Percentiles rank a stretch among this genome's conserved stretches.
Evolutionary conservation across 2,113 vertebrate genomes (phyloP).

Genomic region (Pelusios castaneus): DNA sequence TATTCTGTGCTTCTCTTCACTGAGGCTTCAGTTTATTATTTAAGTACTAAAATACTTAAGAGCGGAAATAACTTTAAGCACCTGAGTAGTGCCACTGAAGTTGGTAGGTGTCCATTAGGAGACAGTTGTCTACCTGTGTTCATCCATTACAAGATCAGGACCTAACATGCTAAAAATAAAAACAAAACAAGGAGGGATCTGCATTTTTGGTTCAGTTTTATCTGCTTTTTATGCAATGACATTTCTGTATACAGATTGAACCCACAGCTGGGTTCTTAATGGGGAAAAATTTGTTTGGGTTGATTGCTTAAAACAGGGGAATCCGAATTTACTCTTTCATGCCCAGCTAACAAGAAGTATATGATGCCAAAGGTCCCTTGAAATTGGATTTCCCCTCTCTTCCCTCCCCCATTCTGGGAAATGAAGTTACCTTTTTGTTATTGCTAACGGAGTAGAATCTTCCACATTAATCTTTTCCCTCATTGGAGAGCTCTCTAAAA

Average conservation of each 20-base stretch:
- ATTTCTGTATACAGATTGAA: background rate
- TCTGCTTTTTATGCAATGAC: background rate
- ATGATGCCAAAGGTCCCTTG: background rate
- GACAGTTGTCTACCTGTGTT: background rate
- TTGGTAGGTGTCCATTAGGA: rapidly evolving
- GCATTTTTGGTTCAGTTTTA: background rate
- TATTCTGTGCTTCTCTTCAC: background rate
- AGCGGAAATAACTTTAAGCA: background rate
- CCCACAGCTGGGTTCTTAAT: background rate
- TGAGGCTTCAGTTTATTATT: background rate
- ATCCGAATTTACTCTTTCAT: background rate
- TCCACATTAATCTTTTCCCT: constrained; percentile 28
- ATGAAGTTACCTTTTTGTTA: background rate
- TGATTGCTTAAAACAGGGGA: background rate
- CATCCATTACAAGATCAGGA: background rate
- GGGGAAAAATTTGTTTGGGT: background rate
- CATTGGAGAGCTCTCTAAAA: constrained; percentile 23
- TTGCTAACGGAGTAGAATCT: constrained; percentile 5
- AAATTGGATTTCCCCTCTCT: background rate
- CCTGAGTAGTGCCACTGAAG: background rate
- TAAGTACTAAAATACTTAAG: background rate
- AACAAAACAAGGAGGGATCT: background rate
- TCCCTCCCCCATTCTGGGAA: background rate
- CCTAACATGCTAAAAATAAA: background rate
- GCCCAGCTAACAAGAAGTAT: background rate